Conservation (phyloP, 2,113 vertebrate species). For the Emydocephalus ijimae region DNA sequence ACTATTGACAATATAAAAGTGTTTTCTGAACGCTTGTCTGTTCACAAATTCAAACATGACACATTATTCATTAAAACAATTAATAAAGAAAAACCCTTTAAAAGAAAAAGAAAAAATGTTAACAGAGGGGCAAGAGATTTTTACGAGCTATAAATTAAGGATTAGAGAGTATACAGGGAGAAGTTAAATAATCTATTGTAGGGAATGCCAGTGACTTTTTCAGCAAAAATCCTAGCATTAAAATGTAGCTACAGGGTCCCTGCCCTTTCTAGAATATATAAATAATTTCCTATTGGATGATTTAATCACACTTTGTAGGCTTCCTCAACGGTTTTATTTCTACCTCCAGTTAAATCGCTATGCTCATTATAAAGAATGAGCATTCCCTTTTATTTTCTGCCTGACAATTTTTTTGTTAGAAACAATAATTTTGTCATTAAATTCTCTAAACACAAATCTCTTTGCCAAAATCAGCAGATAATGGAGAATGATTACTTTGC, state of each 20-base stretch:
- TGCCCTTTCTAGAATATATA: not conserved
- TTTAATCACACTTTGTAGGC: not conserved
- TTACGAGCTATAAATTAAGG: not conserved
- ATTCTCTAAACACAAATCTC: not conserved
- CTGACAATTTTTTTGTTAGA: not conserved
- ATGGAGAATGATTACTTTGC: not conserved
- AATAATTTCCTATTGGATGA: not conserved
- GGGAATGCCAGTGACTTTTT: not conserved
- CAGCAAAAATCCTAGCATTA: not conserved
- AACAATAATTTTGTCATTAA: not conserved
- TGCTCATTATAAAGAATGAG: not conserved
- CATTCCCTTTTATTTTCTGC: not conserved
- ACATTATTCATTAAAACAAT: not conserved
- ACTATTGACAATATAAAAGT: not conserved
- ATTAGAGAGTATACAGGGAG: not conserved
- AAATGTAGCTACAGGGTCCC: not conserved
- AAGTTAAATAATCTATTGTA: not conserved
- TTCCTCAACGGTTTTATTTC: not conserved
- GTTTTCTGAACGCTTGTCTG: not conserved
- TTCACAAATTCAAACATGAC: not conserved
- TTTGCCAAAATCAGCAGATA: not conserved
- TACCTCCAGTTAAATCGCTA: not conserved
- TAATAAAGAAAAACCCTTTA: not conserved
- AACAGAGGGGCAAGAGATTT: not conserved
- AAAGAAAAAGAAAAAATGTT: not conserved